A percentile compares a stretch with the other conserved stretches of the same genome.
Evolutionary conservation across 2,797 vertebrate species (phyloP).

Genomic region (Hoplostethus mediterraneus): DNA sequence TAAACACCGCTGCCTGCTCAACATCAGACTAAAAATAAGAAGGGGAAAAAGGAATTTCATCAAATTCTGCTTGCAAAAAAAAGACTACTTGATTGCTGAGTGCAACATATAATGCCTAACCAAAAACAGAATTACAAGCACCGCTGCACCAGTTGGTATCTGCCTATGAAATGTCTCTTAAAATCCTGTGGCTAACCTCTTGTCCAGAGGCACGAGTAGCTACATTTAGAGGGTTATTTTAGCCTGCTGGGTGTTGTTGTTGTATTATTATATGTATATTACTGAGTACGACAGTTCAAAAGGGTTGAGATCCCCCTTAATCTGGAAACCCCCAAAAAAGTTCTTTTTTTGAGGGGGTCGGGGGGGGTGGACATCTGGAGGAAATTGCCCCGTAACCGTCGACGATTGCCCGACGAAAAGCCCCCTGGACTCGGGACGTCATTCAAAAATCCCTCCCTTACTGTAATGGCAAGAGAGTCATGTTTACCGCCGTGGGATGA

Average conservation of each 20-base stretch:
- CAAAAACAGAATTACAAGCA: conserved; percentile 9
- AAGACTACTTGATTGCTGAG: background rate
- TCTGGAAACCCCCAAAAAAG: conserved; percentile 10
- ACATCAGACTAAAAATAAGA: background rate
- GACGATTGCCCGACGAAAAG: conserved; percentile 50
- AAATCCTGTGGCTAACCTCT: conserved; percentile 20
- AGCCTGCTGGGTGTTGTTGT: conserved; percentile 17
- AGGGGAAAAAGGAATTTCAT: background rate
- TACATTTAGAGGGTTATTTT: conserved; percentile 14
- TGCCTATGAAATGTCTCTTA: background rate
- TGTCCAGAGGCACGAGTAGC: conserved; percentile 5
- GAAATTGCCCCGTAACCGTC: conserved; percentile 45
- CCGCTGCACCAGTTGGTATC: background rate
- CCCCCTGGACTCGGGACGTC: conserved; percentile 40
- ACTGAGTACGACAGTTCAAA: conserved; percentile 25
- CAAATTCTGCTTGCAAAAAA: background rate
- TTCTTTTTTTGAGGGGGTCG: background rate
- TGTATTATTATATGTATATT: conserved; percentile 28
- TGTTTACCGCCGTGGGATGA: conserved; percentile 39
- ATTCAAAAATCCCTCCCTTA: conserved; percentile 36
- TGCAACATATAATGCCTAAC: background rate
- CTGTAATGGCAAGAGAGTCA: conserved; percentile 42
- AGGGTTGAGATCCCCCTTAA: conserved; percentile 23
- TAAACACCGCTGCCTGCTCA: conserved; percentile 13
- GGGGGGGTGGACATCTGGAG: conserved; percentile 46